Percentiles rank a stretch among this genome's conserved stretches.
Conservation (phyloP, 2,797 vertebrate genomes). For the Sebastes jordani region DNA sequence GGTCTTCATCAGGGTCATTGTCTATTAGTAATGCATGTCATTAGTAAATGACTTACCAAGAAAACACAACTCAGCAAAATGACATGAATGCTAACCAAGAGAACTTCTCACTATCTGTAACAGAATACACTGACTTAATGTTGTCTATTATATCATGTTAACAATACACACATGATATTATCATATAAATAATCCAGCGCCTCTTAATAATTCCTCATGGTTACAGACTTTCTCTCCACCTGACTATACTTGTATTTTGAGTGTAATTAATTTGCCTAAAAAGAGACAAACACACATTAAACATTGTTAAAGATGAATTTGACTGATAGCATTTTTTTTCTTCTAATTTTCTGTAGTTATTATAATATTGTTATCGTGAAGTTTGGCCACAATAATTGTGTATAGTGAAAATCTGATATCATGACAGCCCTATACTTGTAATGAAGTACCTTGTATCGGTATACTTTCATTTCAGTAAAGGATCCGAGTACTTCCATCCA, state of each 20-base stretch:
- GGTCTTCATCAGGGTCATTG: too few relatives aligned
- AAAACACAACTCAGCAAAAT: background rate
- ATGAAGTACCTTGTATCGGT: background rate
- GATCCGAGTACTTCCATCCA: background rate
- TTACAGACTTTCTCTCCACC: background rate
- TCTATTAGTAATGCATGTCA: too few relatives aligned
- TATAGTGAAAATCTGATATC: background rate
- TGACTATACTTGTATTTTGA: background rate
- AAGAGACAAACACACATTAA: background rate
- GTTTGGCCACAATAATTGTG: background rate
- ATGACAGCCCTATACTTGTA: background rate
- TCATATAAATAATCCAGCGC: too few relatives aligned
- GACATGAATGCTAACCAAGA: background rate
- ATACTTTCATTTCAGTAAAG: background rate
- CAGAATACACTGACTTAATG: too few relatives aligned
- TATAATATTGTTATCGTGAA: background rate
- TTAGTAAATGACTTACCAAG: background rate
- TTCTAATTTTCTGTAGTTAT: background rate
- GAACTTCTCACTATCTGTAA: too few relatives aligned
- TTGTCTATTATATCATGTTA: too few relatives aligned
- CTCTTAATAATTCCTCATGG: too few relatives aligned
- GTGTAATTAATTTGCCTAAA: background rate
- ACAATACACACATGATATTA: too few relatives aligned
- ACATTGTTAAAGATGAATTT: background rate
- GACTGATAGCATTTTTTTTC: background rate